Percentiles rank a stretch among this genome's conserved stretches.
These are phyloP conservation scores for Calyptommatus sinebrachiatus DNA, from an alignment of 2,113 vertebrate genomes.

Conservation along the genomic window DNA sequence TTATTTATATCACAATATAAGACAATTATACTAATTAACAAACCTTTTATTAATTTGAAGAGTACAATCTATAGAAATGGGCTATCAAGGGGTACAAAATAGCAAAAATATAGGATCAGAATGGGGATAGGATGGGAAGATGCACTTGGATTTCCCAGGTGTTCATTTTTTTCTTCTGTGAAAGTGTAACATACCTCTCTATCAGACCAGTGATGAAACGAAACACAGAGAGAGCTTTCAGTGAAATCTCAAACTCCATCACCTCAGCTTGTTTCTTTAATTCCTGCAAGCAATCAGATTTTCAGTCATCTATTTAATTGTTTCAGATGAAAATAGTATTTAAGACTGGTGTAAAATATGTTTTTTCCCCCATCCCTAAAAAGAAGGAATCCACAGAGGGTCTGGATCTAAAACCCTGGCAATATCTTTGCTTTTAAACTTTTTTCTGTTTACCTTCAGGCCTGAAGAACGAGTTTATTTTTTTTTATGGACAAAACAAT, in stretches of 20 bases:
- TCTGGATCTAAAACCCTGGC: no score
- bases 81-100: not conserved
- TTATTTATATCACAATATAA: not conserved
- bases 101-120: not conserved
- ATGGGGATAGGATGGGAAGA: not conserved
- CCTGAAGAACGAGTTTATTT: no score
- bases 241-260: constrained; percentile 89
- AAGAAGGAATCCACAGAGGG: not conserved
- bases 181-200: constrained; percentile 75
- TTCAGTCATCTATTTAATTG: constrained; percentile 2
- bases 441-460: no score
- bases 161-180: not conserved
- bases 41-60: not conserved
- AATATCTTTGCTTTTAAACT: no score
- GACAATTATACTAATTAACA: not conserved
- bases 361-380: constrained; percentile 3
- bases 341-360: no score
- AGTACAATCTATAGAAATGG: not conserved
- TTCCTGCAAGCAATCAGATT: constrained; percentile 69
- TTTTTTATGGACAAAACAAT: no score
- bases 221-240: constrained; percentile 89
- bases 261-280: constrained; percentile 78
- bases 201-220: constrained; percentile 88
- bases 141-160: not conserved
- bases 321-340: no score